Conservation (phyloP, 2,888 invertebrate genomes). For the Esperia sulphurella region DNA sequence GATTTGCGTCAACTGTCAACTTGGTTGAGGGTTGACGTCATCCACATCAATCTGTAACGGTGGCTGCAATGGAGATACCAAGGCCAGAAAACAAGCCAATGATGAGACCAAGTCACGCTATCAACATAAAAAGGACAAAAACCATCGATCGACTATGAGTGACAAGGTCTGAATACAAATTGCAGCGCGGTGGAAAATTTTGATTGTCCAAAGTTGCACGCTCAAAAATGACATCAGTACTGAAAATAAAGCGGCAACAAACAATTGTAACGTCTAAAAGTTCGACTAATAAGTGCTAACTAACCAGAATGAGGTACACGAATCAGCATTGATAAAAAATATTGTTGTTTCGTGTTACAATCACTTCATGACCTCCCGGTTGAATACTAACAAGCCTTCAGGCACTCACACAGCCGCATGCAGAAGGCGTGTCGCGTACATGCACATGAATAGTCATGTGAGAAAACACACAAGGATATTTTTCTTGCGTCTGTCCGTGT, state of each 20-base stretch:
- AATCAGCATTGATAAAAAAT: constrained; percentile 30
- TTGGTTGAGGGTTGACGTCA: constrained; percentile 43
- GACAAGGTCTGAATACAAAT: constrained; percentile 14
- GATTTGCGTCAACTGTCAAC: constrained; percentile 52
- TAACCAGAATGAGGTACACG: constrained; percentile 30
- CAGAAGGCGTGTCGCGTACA: constrained; percentile 60
- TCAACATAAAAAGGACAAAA: constrained; percentile 14
- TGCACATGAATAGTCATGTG: constrained; percentile 44
- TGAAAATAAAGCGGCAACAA: constrained; percentile 39
- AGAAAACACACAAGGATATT: constrained; percentile 40
- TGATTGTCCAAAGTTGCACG: constrained; percentile 10
- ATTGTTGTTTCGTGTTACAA: constrained; percentile 40
- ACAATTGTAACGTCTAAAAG: constrained; percentile 30
- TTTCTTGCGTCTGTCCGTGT: constrained; percentile 23
- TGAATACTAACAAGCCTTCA: constrained; percentile 42
- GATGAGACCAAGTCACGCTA: constrained; percentile 21
- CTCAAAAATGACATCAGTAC: constrained; percentile 28
- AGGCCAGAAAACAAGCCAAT: constrained; percentile 22
- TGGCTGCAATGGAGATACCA: constrained; percentile 22
- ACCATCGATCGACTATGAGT: constrained; percentile 7
- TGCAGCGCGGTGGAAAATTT: constrained; percentile 13
- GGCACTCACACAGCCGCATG: constrained; percentile 28
- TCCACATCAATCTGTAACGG: constrained; percentile 21
- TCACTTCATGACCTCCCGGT: constrained; percentile 61
- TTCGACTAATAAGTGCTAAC: constrained; percentile 36